These are phyloP conservation scores for Miniopterus natalensis DNA, from an alignment of 2,113 vertebrate species.

Conservation along the genomic window DNA sequence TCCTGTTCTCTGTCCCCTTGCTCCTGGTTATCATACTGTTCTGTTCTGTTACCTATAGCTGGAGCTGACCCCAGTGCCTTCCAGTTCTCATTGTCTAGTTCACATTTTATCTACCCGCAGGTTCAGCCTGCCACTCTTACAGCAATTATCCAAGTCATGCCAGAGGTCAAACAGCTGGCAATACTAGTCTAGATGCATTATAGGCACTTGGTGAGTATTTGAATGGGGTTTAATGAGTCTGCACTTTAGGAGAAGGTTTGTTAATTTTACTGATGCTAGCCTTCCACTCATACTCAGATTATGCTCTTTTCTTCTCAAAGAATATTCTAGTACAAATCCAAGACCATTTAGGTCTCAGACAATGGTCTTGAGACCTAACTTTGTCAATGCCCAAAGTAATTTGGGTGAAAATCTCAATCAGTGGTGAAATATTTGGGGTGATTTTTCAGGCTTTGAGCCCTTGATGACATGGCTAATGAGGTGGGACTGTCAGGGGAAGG, in stretches of 20 bases:
- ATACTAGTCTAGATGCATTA: background rate
- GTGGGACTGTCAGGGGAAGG: background rate
- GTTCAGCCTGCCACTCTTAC: background rate
- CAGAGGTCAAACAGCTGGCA: background rate
- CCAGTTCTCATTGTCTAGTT: background rate
- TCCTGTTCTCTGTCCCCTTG: background rate
- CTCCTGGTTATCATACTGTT: background rate
- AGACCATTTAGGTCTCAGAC: background rate
- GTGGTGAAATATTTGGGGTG: background rate
- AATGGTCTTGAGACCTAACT: background rate
- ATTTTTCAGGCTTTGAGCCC: background rate
- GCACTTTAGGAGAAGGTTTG: background rate
- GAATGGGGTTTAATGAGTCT: background rate
- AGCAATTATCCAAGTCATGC: background rate
- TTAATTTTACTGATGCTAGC: background rate
- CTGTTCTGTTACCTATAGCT: background rate
- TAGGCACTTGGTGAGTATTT: background rate
- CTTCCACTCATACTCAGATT: background rate
- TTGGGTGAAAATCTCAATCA: background rate
- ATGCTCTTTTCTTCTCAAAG: background rate
- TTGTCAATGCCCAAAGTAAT: background rate
- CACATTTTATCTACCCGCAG: background rate
- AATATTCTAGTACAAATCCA: background rate
- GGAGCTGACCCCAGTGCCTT: background rate
- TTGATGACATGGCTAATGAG: background rate